These are phyloP conservation scores for Ascidia mentula DNA, from an alignment of 23 tunicate species.

Conservation along the genomic window DNA sequence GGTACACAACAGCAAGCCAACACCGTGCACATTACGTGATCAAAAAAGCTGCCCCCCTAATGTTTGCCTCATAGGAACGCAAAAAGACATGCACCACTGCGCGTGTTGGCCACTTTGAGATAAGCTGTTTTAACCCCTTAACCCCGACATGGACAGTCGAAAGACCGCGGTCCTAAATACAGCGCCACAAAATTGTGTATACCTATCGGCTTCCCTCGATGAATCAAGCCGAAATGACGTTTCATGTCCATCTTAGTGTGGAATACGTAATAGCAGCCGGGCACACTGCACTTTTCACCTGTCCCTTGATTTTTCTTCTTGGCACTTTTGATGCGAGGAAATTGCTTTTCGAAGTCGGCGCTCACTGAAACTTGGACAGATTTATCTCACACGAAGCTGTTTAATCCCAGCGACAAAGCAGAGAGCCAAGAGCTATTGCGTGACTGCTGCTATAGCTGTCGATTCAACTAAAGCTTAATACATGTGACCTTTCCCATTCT, in stretches of 20 bases:
- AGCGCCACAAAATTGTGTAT: no score
- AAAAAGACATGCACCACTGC: background rate
- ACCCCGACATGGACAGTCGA: background rate
- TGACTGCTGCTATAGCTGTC: no score
- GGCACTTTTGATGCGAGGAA: slow-evolving; percentile 13
- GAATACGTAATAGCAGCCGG: slow-evolving; percentile 37
- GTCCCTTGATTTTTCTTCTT: slow-evolving; percentile 4
- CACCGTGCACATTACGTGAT: no score
- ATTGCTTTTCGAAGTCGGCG: slow-evolving; percentile 15
- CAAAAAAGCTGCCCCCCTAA: no score
- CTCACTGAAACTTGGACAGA: background rate
- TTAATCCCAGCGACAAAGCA: background rate
- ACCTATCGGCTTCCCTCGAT: slow-evolving; percentile 16
- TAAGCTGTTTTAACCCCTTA: background rate
- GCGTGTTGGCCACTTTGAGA: background rate
- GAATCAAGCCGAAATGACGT: slow-evolving; percentile 41
- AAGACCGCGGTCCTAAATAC: no score
- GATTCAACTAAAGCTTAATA: no score
- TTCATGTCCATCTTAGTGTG: slow-evolving; percentile 29
- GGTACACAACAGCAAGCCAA: no score
- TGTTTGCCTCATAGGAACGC: background rate
- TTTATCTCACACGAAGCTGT: background rate
- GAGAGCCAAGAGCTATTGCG: no score
- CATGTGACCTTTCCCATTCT: no score
- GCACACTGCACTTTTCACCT: slow-evolving; percentile 20